These are phyloP conservation scores for Elegia similella DNA, from an alignment of 2,888 invertebrate species.

Conservation along the genomic window DNA sequence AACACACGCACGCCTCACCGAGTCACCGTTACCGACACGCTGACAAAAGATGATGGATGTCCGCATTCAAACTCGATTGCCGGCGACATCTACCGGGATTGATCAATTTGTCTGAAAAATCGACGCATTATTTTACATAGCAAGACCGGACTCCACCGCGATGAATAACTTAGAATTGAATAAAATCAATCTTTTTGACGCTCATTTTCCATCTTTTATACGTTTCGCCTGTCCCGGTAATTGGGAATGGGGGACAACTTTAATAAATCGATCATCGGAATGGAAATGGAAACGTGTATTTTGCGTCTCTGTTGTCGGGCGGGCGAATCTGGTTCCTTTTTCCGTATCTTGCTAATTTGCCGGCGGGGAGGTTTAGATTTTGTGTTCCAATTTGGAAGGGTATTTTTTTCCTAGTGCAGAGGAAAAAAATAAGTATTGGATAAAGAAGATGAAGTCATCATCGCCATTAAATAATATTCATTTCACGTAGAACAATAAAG, in stretches of 20 bases:
- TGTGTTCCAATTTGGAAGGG: background rate
- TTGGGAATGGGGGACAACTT: conserved; percentile 8
- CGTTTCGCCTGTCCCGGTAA: conserved; percentile 23
- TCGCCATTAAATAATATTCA: too few relatives aligned
- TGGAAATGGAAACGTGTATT: conserved; percentile 16
- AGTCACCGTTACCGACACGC: background rate
- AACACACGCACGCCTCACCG: conserved; percentile 5
- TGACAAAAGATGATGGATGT: conserved; percentile 22
- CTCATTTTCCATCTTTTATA: conserved; percentile 27
- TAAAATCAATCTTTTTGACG: conserved; percentile 25
- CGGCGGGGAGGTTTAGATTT: background rate
- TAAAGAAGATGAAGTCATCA: too few relatives aligned
- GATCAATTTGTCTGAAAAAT: conserved; percentile 22
- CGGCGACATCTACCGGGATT: conserved; percentile 16
- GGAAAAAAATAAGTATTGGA: too few relatives aligned
- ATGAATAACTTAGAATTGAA: conserved; percentile 26
- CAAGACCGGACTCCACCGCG: conserved; percentile 11
- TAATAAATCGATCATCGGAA: conserved; percentile 20
- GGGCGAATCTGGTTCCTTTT: background rate
- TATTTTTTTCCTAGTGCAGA: background rate
- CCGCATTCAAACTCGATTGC: conserved; percentile 19
- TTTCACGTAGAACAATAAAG: too few relatives aligned
- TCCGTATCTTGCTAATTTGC: background rate
- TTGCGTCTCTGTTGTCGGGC: background rate
- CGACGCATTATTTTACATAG: conserved; percentile 19